Evolutionary conservation across 2,888 invertebrate species (phyloP).

Genomic region (Dryobotodes eremita): DNA sequence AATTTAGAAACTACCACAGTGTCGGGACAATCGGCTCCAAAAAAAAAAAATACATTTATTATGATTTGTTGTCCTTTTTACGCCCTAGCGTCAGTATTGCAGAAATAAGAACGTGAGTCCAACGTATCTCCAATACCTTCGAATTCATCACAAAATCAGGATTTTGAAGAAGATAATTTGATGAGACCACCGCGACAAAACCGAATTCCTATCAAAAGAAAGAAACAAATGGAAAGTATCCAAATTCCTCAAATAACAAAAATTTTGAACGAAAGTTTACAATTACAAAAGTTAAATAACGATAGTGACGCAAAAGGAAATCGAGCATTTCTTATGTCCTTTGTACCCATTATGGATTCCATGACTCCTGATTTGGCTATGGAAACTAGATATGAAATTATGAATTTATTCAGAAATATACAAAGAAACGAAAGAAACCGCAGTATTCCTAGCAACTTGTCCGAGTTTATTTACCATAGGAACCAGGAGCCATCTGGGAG

Average conservation of each 20-base stretch:
- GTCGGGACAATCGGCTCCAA: constrained; percentile 14
- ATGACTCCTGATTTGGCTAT: constrained; percentile 33
- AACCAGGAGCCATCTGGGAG: constrained; percentile 23
- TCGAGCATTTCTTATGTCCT: constrained; percentile 41
- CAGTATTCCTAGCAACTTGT: constrained; percentile 28
- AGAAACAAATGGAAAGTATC: constrained; percentile 15
- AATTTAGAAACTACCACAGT: constrained; percentile 13
- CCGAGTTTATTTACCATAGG: constrained; percentile 20
- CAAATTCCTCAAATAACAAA: constrained; percentile 40
- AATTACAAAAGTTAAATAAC: too few species aligned
- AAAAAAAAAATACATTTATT: constrained; percentile 12
- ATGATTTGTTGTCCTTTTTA: constrained; percentile 27
- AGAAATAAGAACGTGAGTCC: constrained; percentile 27
- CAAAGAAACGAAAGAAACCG: constrained; percentile 17
- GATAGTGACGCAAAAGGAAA: constrained; percentile 39
- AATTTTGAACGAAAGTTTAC: constrained; percentile 23
- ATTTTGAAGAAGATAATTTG: constrained; percentile 22
- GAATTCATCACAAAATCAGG: constrained; percentile 25
- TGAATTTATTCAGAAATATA: constrained; percentile 28
- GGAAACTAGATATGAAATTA: constrained; percentile 37
- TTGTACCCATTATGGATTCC: constrained; percentile 33
- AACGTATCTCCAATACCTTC: constrained; percentile 28
- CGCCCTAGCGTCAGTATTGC: constrained; percentile 30
- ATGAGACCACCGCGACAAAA: constrained; percentile 38
- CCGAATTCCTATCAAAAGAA: constrained; percentile 31